Base-by-base conservation (phyloP, 1,140 invertebrate genomes). In the Chionoecetes opilio region DNA sequence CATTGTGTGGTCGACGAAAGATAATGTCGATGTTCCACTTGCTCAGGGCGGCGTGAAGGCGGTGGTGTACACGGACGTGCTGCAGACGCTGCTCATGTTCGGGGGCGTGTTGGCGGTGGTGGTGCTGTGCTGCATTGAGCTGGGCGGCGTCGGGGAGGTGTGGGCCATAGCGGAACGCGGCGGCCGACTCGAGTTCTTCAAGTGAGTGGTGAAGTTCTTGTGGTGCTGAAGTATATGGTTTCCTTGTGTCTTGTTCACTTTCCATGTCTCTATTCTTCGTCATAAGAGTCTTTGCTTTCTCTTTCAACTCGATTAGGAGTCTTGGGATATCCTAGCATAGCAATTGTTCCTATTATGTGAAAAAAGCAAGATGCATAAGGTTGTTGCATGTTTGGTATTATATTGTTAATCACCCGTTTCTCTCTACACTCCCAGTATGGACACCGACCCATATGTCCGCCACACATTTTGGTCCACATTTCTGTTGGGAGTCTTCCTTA, bases 1-100 rank as follows among this genome's bases (percentile, higher is more conserved):
- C n/a, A n/a, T n/a, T n/a, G n/a, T 53, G 11, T 53, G 0, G 21
- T 53, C 46, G 46, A 9, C 21, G 46, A 9, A 9, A 53, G 21
- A 1, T 53, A 17, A 53, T 17, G n/a, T 8, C 9, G 21, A 75
- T 75, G 8, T 75, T 26, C 11, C 21, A 32, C 8, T 32, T 35
- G n/a, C 29, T 85, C 86, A 93, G 93, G 93, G 93, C 46, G 93
- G 93, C 0, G 93, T 93, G 5, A 93, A 93, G 29, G 93, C 93
- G 21, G 93, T 93, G 82, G 93, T 93, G 84, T 93, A 93, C 93
- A 88, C 93, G 2, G 93, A 93, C 41, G 93, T 93, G 34, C 34
- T 92, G 21, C 91, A 92, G 91, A 92, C 91, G 32, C 21, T 85
- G 75, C 34, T 92, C 31, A 93, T 93, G 93, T 93, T 93, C n/a